phyloP scores from a whole-genome alignment of 2,797 vertebrate genomes.

The Microtus californicus region DNA sequence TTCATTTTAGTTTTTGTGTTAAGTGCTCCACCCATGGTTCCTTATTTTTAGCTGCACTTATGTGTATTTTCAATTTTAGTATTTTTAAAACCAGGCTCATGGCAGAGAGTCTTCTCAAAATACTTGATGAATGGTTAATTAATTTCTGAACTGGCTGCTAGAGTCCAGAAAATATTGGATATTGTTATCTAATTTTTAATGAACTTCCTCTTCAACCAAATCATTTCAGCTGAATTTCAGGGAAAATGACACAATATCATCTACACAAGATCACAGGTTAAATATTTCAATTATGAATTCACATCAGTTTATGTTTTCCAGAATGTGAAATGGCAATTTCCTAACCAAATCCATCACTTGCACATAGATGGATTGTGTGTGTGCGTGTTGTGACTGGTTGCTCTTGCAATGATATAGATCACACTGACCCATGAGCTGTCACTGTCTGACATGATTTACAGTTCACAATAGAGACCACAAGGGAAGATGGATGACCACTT shows the following conservation, averaged over 20 bases:
- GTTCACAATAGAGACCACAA: conserved; percentile 73
- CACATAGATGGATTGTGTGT: conserved; percentile 78
- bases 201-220: conserved; percentile 45
- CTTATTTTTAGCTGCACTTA: not conserved
- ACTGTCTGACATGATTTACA: conserved; percentile 84
- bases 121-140: not conserved
- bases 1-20: not conserved
- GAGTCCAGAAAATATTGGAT: not conserved
- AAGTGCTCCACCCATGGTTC: not conserved
- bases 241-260: conserved; percentile 66
- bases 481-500: conserved; percentile 69
- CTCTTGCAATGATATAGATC: conserved; percentile 82
- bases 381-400: conserved; percentile 72
- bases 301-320: conserved; percentile 67
- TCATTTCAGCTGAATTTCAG: conserved; percentile 48
- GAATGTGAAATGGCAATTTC: conserved; percentile 80
- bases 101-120: not conserved
- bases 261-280: conserved; percentile 72
- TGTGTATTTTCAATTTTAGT: not conserved
- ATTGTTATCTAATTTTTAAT: conserved; percentile 33
- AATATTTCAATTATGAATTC: conserved; percentile 77
- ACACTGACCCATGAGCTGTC: conserved; percentile 77
- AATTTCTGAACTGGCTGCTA: not conserved
- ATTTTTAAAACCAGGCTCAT: conserved; percentile 1
- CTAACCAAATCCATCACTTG: conserved; percentile 75